Base-by-base conservation (phyloP, 2,113 vertebrate species). In the Sinosuthora webbiana region DNA sequence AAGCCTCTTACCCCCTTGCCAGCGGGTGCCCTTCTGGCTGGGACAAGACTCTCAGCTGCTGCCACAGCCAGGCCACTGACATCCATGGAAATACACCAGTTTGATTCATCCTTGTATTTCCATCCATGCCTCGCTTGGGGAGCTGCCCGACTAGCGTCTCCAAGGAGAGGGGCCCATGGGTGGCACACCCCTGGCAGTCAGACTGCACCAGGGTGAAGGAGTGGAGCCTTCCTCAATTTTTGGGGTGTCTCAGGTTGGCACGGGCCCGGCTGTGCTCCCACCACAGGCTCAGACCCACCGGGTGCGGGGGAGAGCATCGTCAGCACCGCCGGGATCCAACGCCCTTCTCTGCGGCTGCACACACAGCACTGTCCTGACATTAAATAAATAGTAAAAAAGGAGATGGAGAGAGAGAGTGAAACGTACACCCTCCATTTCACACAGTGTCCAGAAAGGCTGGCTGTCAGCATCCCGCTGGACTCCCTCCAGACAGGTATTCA, bases 401-500 rank as follows among this genome's bases (percentile, higher is more conserved):
- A 75, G 30, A 35, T 0, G 1, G 63, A 79, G 56, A 14, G 52
- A 47, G n/a, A 2, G 31, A 85, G 81, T 76, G 86, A 95, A 95
- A 94, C 4, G 0, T 37, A 80, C 55, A 74, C 74, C 37, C 76
- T 90, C 79, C 35, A 22, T 92, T 90, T 94, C 86, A 68, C 89
- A 74, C 30, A 74, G 56, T 80, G 71, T 94, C 85, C 94, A 87
- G 77, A 92, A 78, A 96, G 25, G 52, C 76, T 83, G 85, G 93
- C 94, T 90, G 82, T 76, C 41, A 69, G 60, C 57, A 42, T 92
- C 89, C 65, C 1, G 1, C 71, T 89, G 82, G 82, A 65, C 52
- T 81, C 56, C 35, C 41, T 97, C 89, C 91, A 96, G 95, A 71
- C 87, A 94, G 95, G 87, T 94, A 90, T 95, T 93, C 83, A 94